phyloP scores from a whole-genome alignment of 2,888 invertebrate genomes.

The Lottia gigantea region DNA sequence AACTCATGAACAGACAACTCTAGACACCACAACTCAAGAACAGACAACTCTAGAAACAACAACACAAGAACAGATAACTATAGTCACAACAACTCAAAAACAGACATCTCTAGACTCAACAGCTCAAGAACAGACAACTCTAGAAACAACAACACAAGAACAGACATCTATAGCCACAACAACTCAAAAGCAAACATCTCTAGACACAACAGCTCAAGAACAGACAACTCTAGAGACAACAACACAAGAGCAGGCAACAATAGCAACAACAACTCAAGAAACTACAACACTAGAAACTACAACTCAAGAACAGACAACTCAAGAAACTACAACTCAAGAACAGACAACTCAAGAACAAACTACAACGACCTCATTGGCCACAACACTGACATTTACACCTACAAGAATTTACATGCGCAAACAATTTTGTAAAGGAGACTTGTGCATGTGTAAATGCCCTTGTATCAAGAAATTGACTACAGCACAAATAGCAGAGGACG shows the following conservation, averaged over 20 bases:
- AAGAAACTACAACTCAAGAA: background rate
- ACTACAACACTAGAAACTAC: background rate
- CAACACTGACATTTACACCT: background rate
- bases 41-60: background rate
- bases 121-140: background rate
- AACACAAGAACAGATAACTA: background rate
- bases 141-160: background rate
- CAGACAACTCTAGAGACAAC: background rate
- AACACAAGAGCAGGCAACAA: too few relatives aligned
- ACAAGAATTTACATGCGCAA: background rate
- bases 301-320: background rate
- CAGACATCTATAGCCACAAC: background rate
- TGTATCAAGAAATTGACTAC: background rate
- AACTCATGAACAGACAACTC: conserved; percentile 2
- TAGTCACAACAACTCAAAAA: background rate
- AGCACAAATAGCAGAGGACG: too few relatives aligned
- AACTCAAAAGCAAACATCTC: background rate
- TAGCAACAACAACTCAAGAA: too few relatives aligned
- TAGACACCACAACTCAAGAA: background rate
- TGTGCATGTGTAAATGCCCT: background rate
- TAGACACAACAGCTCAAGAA: background rate
- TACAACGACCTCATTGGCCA: background rate
- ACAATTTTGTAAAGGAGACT: background rate
- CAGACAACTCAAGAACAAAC: too few relatives aligned
- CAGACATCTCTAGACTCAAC: background rate